Evolutionary conservation across 2,113 vertebrate species (phyloP).

Genomic region (Mungos mungo): DNA sequence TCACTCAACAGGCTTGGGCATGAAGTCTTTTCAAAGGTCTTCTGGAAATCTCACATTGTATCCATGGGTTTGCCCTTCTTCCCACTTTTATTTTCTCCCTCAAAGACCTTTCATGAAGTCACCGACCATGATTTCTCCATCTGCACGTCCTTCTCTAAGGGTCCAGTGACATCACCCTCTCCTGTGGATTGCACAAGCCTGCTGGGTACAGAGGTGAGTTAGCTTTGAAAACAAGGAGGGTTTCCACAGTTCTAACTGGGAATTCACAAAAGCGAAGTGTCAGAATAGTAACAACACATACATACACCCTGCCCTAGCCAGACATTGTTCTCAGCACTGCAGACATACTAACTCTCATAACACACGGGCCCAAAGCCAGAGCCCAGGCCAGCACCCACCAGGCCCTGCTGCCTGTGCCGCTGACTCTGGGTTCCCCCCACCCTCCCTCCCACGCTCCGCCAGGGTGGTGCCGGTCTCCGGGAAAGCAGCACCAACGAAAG

Average conservation of each 20-base stretch:
- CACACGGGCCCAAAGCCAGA: background rate
- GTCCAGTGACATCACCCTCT: background rate
- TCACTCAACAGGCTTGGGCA: background rate
- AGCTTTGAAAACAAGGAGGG: background rate
- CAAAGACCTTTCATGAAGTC: background rate
- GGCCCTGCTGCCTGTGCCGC: background rate
- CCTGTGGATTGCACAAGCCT: background rate
- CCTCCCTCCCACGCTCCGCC: background rate
- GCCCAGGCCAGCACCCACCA: background rate
- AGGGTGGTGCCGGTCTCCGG: background rate
- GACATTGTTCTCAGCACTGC: background rate
- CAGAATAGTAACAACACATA: background rate
- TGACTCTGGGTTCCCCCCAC: background rate
- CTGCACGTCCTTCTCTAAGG: background rate
- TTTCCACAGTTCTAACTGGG: background rate
- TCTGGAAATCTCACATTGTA: background rate
- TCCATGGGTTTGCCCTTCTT: background rate
- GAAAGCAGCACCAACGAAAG: background rate
- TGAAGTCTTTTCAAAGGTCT: background rate
- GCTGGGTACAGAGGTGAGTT: background rate
- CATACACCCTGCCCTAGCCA: background rate
- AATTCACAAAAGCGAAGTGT: background rate
- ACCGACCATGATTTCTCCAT: background rate
- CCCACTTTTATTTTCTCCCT: background rate
- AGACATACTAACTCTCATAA: background rate